Evolutionary conservation across 2,888 invertebrate species (phyloP).

Genomic region (Sinotaia quadrata): DNA sequence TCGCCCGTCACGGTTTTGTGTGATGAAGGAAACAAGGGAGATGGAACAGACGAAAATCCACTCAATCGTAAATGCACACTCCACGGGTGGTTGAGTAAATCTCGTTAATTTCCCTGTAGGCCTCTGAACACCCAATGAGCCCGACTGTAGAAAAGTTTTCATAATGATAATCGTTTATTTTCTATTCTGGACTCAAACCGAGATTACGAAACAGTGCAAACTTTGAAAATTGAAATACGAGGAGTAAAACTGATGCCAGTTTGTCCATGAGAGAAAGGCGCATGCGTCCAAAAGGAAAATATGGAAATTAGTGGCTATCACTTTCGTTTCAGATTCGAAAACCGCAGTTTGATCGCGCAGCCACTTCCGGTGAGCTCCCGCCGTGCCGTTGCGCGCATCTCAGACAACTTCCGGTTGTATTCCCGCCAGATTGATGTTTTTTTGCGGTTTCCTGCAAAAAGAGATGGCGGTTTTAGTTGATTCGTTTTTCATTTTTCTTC

Average conservation of each 20-base stretch:
- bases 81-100: constrained; percentile 28
- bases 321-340: constrained; percentile 22
- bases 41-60: constrained; percentile 21
- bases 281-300: neutral
- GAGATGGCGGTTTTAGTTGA: too few species aligned
- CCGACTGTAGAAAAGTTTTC: neutral
- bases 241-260: neutral
- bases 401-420: constrained; percentile 25
- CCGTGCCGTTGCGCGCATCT: constrained; percentile 19
- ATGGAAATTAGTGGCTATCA: constrained; percentile 28
- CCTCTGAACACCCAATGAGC: neutral
- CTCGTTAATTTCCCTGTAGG: constrained; percentile 25
- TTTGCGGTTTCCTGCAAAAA: constrained; percentile 15
- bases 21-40: constrained; percentile 17
- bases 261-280: neutral
- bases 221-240: constrained; percentile 1
- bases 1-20: neutral
- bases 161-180: too few species aligned
- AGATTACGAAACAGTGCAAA: too few species aligned
- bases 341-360: constrained; percentile 16
- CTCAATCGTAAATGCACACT: constrained; percentile 21
- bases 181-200: too few species aligned
- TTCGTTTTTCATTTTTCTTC: too few species aligned
- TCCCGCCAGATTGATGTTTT: constrained; percentile 24
- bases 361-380: constrained; percentile 24